Evolutionary conservation across 2,888 invertebrate genomes (phyloP).

Genomic region (Apodemia mormo): DNA sequence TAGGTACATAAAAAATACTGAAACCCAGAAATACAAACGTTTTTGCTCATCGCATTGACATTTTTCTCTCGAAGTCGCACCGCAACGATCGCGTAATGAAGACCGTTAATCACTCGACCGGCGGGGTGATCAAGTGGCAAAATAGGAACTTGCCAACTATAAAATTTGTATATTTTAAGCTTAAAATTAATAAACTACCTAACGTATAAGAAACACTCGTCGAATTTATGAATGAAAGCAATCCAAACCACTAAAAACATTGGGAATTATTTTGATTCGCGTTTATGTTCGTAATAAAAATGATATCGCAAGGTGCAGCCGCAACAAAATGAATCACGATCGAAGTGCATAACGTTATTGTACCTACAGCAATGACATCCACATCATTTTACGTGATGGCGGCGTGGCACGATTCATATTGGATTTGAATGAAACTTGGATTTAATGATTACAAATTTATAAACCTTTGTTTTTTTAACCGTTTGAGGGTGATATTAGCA

Average conservation of each 20-base stretch:
- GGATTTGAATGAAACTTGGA: constrained; percentile 8
- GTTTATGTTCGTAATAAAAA: constrained; percentile 12
- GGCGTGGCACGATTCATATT: constrained; percentile 19
- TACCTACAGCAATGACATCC: constrained; percentile 5
- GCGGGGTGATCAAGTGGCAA: no score
- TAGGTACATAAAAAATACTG: no score
- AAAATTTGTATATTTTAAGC: not conserved
- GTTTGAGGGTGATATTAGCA: not conserved
- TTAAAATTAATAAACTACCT: not conserved
- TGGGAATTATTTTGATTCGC: constrained; percentile 13
- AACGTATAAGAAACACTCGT: not conserved
- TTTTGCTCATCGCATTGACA: no score
- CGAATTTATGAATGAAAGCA: constrained; percentile 3
- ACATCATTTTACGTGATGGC: constrained; percentile 15
- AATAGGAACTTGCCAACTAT: not conserved
- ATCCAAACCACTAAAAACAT: not conserved
- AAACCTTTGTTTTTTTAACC: not conserved
- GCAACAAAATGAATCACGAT: constrained; percentile 29
- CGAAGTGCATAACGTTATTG: constrained; percentile 22
- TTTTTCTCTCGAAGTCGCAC: no score
- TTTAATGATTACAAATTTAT: not conserved
- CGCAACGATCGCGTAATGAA: no score
- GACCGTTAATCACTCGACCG: no score
- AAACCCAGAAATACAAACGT: no score
- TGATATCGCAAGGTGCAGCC: constrained; percentile 28